phyloP scores from a whole-genome alignment of 2,797 vertebrate species.

The Amniataba percoides region DNA sequence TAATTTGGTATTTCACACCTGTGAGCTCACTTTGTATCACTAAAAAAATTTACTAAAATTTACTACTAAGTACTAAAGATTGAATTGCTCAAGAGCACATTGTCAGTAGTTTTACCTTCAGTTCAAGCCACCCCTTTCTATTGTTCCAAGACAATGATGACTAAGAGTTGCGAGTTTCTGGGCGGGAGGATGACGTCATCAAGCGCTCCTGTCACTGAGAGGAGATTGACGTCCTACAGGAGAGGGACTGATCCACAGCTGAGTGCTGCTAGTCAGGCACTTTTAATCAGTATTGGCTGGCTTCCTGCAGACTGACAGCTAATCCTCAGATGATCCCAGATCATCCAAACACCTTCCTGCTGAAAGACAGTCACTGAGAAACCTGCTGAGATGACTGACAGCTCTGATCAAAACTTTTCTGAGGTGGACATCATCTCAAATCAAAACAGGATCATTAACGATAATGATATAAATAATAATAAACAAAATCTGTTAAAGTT shows the following conservation, averaged over 20 bases:
- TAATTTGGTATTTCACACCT: too few relatives aligned
- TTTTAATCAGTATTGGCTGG: constrained; percentile 59
- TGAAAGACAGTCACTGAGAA: constrained; percentile 17
- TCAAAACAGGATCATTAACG: too few relatives aligned
- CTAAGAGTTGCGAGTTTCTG: constrained; percentile 42
- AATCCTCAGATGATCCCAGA: constrained; percentile 60
- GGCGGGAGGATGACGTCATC: constrained; percentile 49
- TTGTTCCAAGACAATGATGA: constrained; percentile 49
- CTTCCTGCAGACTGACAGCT: constrained; percentile 44
- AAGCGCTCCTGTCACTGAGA: constrained; percentile 57
- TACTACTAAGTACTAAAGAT: too few relatives aligned
- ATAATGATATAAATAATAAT: too few relatives aligned
- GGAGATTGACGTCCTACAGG: constrained; percentile 59
- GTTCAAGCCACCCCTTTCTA: background rate
- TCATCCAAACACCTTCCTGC: constrained; percentile 48
- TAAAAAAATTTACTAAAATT: too few relatives aligned
- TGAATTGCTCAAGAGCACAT: background rate
- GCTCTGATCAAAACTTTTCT: background rate
- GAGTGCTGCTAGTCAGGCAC: constrained; percentile 60
- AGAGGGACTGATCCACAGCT: constrained; percentile 50
- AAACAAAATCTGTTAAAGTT: background rate
- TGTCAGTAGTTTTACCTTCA: background rate
- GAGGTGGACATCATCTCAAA: too few relatives aligned
- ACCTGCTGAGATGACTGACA: constrained; percentile 7
- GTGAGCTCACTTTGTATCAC: background rate